Evolutionary conservation across 2,888 invertebrate species (phyloP).

Genomic region (Priocnemis perturbator): DNA sequence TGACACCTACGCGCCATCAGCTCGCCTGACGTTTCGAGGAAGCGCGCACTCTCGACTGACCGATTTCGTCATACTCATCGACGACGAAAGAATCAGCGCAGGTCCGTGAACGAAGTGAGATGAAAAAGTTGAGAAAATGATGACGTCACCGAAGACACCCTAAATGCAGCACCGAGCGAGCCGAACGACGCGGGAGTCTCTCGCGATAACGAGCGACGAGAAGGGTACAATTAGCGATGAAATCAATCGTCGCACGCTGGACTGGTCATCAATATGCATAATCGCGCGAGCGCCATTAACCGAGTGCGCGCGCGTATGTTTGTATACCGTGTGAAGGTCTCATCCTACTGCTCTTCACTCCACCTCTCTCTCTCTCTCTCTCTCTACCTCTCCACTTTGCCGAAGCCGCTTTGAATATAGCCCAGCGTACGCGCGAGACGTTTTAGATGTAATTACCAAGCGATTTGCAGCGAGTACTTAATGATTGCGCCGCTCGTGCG

Average conservation of each 20-base stretch:
- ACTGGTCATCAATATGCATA: conserved; percentile 64
- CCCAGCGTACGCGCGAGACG: conserved; percentile 30
- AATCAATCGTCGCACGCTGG: conserved; percentile 60
- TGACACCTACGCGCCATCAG: too few relatives aligned
- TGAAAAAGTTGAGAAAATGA: too few relatives aligned
- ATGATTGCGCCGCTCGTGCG: conserved; percentile 38
- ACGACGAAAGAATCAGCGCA: too few relatives aligned
- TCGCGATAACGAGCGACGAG: conserved; percentile 55
- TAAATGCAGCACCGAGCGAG: background rate
- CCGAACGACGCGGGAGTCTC: conserved; percentile 1
- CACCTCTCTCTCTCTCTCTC: conserved; percentile 6
- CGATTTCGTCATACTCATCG: too few relatives aligned
- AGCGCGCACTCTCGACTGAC: too few relatives aligned
- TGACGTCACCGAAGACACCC: too few relatives aligned
- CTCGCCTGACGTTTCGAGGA: too few relatives aligned
- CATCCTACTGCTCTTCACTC: conserved; percentile 13
- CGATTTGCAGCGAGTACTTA: conserved; percentile 58
- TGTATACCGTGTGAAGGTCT: conserved; percentile 11
- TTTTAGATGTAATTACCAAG: conserved; percentile 65
- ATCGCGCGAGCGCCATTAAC: conserved; percentile 63
- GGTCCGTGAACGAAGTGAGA: background rate
- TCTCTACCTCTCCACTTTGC: conserved; percentile 3
- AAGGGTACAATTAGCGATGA: conserved; percentile 65
- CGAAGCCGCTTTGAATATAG: background rate
- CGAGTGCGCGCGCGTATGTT: conserved; percentile 16